These are phyloP conservation scores for Anastrepha obliqua DNA, from an alignment of 1,140 invertebrate genomes.

Conservation along the genomic window DNA sequence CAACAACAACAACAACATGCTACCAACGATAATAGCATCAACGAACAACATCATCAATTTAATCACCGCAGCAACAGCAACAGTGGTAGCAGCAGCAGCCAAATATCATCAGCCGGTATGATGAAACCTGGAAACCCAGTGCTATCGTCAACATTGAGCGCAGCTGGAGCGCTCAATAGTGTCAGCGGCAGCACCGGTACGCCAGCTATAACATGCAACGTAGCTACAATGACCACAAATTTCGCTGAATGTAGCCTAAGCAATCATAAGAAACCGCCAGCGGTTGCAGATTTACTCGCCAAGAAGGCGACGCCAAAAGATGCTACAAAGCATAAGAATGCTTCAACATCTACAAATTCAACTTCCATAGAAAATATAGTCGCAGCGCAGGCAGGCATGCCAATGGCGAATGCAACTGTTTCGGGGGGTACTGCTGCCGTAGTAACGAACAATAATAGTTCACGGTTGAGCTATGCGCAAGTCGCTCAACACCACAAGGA, in stretches of 20 bases:
- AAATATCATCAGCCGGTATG: background rate
- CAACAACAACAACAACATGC: slow-evolving; percentile 60
- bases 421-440: slow-evolving; percentile 57
- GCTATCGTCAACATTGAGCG: background rate
- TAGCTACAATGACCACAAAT: slow-evolving; percentile 63
- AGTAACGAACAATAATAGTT: slow-evolving; percentile 72
- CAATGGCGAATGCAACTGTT: background rate
- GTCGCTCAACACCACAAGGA: slow-evolving; percentile 84
- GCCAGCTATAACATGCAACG: slow-evolving; percentile 62
- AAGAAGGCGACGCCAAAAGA: slow-evolving; percentile 69
- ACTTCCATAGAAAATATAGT: slow-evolving; percentile 72
- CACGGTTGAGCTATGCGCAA: slow-evolving; percentile 87
- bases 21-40: slow-evolving; percentile 48
- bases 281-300: slow-evolving; percentile 65
- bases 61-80: slow-evolving; percentile 49
- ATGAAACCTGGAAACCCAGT: background rate
- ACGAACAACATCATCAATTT: slow-evolving; percentile 54
- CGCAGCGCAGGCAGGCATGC: slow-evolving; percentile 43
- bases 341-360: slow-evolving; percentile 69
- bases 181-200: background rate
- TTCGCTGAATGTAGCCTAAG: slow-evolving; percentile 66
- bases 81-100: background rate
- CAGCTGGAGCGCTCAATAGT: background rate
- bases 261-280: slow-evolving; percentile 68
- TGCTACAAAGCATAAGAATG: slow-evolving; percentile 68